A percentile compares a stretch with the other conserved stretches of the same genome.
Conservation (phyloP, 2,797 vertebrate genomes). For the Brachymystax lenok region DNA sequence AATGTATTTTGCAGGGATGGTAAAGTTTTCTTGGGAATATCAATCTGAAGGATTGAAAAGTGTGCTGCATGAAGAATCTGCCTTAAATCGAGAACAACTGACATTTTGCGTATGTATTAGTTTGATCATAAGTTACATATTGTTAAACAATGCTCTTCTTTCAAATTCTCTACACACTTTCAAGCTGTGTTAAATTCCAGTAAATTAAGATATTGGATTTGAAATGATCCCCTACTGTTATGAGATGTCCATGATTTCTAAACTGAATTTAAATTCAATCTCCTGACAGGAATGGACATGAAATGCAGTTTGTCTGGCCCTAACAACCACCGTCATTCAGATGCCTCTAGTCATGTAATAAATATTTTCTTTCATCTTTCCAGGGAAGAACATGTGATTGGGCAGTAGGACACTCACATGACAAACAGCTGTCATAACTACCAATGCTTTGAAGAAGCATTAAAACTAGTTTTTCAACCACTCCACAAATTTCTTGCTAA, state of each 20-base stretch:
- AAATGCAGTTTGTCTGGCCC: neutral
- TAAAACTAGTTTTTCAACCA: no score
- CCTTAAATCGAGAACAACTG: no score
- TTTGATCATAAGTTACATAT: neutral
- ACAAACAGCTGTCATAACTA: neutral
- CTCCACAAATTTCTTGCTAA: no score
- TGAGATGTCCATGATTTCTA: neutral
- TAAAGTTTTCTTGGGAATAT: no score
- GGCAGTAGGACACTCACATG: neutral
- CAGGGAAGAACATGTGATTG: neutral
- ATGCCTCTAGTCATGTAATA: neutral
- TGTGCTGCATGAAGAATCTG: no score
- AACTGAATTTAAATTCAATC: neutral
- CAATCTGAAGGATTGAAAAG: no score
- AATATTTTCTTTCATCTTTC: neutral
- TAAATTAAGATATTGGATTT: neutral
- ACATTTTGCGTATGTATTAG: neutral
- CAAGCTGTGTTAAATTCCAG: neutral
- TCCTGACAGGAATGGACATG: neutral
- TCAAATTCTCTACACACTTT: neutral
- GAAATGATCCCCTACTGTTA: neutral
- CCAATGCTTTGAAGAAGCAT: neutral
- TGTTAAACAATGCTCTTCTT: neutral
- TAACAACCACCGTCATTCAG: neutral
- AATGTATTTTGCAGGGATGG: no score